A percentile compares a stretch with the other conserved stretches of the same genome.
phyloP scores from a whole-genome alignment of 2,888 invertebrate species.

The Philonicus albiceps region DNA sequence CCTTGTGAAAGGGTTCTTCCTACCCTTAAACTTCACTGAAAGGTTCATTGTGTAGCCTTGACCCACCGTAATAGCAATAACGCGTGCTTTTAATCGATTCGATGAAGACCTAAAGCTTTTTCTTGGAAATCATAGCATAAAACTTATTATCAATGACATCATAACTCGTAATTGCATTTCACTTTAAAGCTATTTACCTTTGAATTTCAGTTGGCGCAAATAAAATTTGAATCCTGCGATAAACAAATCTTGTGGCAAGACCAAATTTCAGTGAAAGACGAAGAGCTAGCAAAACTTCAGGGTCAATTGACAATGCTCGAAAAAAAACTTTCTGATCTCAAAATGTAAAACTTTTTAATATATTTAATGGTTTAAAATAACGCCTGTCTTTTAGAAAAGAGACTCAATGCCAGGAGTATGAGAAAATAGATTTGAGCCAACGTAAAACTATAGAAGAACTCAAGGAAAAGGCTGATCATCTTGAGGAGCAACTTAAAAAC shows the following conservation, averaged over 20 bases:
- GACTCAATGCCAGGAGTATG: slow-evolving; percentile 2
- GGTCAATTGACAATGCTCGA: slow-evolving; percentile 44
- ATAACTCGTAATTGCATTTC: neutral
- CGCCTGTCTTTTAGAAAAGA: slow-evolving; percentile 26
- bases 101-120: slow-evolving; percentile 15
- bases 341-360: slow-evolving; percentile 31
- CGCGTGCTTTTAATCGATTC: slow-evolving; percentile 39
- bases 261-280: slow-evolving; percentile 50
- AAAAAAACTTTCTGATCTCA: slow-evolving; percentile 25
- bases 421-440: neutral
- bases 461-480: neutral
- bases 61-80: neutral
- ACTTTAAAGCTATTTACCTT: neutral
- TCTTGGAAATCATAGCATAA: neutral
- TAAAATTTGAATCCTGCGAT: slow-evolving; percentile 44
- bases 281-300: slow-evolving; percentile 42
- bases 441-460: slow-evolving; percentile 13
- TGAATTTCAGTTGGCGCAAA: slow-evolving; percentile 47
- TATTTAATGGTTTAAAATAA: neutral
- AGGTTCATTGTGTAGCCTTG: slow-evolving; percentile 42
- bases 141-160: neutral
- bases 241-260: slow-evolving; percentile 47
- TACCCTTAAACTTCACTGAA: neutral
- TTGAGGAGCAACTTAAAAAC: neutral
- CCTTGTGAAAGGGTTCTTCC: neutral